Percentiles rank a stretch among this genome's conserved stretches.
Evolutionary conservation across 2,888 invertebrate species (phyloP).

Genomic region (Rhogogaster chlorosoma): DNA sequence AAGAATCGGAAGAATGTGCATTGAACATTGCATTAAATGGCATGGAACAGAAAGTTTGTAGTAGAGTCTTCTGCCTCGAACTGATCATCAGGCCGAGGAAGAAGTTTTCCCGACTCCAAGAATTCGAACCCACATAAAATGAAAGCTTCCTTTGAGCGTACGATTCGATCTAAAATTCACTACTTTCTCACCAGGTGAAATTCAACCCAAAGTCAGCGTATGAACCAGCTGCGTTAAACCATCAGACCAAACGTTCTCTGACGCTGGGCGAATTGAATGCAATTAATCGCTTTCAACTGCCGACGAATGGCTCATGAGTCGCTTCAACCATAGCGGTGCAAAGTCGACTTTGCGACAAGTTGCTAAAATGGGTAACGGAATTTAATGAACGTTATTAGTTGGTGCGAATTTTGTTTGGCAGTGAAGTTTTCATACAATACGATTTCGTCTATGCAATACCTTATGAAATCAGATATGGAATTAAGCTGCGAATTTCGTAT

Average conservation of each 20-base stretch:
- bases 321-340: background rate
- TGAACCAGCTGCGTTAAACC: slow-evolving; percentile 24
- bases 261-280: slow-evolving; percentile 24
- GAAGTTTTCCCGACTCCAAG: background rate
- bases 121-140: background rate
- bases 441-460: background rate
- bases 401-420: background rate
- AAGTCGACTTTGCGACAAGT: background rate
- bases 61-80: background rate
- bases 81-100: background rate
- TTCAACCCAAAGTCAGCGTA: background rate
- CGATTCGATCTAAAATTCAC: background rate
- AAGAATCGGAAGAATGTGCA: slow-evolving; percentile 2
- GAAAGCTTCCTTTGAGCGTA: background rate
- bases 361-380: background rate
- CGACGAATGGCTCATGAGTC: background rate
- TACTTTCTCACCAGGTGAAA: background rate
- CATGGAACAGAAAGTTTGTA: slow-evolving; percentile 4
- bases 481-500: background rate
- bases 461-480: background rate
- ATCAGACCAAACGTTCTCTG: background rate
- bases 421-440: background rate
- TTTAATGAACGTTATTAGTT: background rate
- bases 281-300: slow-evolving; percentile 40
- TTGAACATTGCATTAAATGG: slow-evolving; percentile 13